Evolutionary conservation across 2,113 vertebrate genomes (phyloP).

Genomic region (Bettongia penicillata): DNA sequence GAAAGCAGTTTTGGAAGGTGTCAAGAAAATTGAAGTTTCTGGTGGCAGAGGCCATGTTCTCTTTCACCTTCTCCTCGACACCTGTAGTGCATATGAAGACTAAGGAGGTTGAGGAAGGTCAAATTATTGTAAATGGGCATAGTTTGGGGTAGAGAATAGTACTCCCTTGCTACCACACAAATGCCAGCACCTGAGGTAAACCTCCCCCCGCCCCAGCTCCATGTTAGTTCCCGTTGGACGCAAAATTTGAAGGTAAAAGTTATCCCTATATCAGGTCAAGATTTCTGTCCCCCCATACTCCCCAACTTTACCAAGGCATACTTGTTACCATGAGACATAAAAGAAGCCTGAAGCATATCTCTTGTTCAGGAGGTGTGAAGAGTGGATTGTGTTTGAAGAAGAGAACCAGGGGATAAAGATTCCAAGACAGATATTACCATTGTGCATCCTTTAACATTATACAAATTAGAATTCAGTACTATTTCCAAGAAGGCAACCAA

Average conservation of each 20-base stretch:
- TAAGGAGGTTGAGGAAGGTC: neutral
- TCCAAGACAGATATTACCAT: conserved; percentile 44
- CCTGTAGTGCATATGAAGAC: neutral
- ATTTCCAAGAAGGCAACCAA: neutral
- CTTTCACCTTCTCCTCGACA: neutral
- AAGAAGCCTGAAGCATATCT: neutral
- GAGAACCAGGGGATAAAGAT: conserved; percentile 68
- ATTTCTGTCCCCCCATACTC: no score
- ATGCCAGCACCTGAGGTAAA: neutral
- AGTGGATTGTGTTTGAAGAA: conserved; percentile 31
- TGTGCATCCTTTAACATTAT: conserved; percentile 15
- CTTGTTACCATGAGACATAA: neutral
- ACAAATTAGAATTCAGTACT: conserved; percentile 62
- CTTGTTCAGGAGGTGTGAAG: conserved; percentile 12
- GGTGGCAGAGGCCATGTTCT: neutral
- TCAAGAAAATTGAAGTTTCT: neutral
- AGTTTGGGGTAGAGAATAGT: neutral
- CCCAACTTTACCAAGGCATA: neutral
- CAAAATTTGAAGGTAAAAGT: conserved; percentile 24
- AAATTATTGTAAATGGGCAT: neutral
- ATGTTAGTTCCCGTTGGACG: neutral
- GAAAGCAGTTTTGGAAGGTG: neutral
- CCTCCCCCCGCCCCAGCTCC: no score
- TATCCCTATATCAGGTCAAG: neutral
- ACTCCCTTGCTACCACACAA: neutral